Percentiles rank a stretch among this genome's conserved stretches.
These are phyloP conservation scores for Gasteruption jaculator DNA, from an alignment of 2,888 invertebrate species.

Conservation along the genomic window DNA sequence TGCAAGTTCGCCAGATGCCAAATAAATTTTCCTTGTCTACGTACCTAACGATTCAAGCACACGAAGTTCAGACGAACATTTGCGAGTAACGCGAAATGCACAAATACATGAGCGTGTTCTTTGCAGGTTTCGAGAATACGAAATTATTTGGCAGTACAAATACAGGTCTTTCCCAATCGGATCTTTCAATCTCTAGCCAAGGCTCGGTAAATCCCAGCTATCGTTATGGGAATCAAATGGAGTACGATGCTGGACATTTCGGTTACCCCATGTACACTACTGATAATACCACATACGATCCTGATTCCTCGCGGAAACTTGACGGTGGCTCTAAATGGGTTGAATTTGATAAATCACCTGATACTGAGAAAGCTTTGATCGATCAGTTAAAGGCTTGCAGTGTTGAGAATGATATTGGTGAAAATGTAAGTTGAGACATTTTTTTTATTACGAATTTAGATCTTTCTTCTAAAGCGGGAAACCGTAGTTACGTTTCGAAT, in stretches of 20 bases:
- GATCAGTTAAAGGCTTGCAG: slow-evolving; percentile 35
- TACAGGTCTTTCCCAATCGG: slow-evolving; percentile 79
- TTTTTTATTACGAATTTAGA: no score
- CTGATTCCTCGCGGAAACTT: slow-evolving; percentile 42
- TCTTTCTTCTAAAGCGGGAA: no score
- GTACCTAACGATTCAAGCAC: no score
- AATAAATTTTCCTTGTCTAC: no score
- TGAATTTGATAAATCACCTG: slow-evolving; percentile 48
- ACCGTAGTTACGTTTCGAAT: no score
- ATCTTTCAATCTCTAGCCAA: slow-evolving; percentile 69
- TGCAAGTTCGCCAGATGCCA: no score
- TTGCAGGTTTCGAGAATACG: slow-evolving; percentile 38
- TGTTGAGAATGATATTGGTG: slow-evolving; percentile 33
- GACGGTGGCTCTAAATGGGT: slow-evolving; percentile 46
- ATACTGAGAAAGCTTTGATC: slow-evolving; percentile 43
- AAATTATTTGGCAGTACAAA: slow-evolving; percentile 59
- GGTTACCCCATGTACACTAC: slow-evolving; percentile 63
- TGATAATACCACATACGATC: slow-evolving; percentile 55
- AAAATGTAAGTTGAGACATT: slow-evolving; percentile 27
- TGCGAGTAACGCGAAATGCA: no score
- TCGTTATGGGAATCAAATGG: slow-evolving; percentile 74
- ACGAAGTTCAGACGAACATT: no score
- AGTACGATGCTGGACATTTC: slow-evolving; percentile 70
- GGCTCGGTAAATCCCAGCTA: slow-evolving; percentile 70
- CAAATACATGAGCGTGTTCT: no score